Base-by-base conservation (phyloP, 2,888 invertebrate species). In the Monopis laevigella region DNA sequence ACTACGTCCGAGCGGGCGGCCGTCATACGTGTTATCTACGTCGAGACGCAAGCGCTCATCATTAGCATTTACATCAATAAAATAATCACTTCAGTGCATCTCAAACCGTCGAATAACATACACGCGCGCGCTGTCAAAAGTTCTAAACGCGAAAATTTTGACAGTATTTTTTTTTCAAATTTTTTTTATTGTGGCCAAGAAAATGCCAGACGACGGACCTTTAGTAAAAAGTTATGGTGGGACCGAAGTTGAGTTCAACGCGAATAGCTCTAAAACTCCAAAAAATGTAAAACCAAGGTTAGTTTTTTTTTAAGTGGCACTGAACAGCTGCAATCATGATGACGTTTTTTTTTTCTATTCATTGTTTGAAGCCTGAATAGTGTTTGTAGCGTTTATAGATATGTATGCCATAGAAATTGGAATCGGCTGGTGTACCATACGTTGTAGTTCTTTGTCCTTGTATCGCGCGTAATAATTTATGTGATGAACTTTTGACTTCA, bases 201-300 rank as follows among this genome's bases (percentile, higher is more conserved):
- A 55, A 46, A 72, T 78, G 73, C 73, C 77, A 46, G 78, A 78
- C 55, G 78, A 78, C 51, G 61, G 75, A 55, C 78, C 78, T 45
- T 53, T 80, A 49, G 78, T 80, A 41, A 62, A 64, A 35, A 75
- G 74, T 69, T 77, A 64, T 58, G 62, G 66, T 51, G 69, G 71
- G 48, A 69, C 59, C 58, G 78, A 77, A 54, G 56, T 74, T 44
- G 77, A 78, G 56, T 71, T 70, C 57, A 68, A 67, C 54, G 42
- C 46, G 19, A 74, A 73, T 51, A 75, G 74, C 49, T 62, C 62
- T 39, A 77, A 78, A 66, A 60, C 60, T 55, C 59, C 60, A 47
- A 74, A 63, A 55, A 57, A 62, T 42, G n/a, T n/a, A n/a, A 75
- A 74, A 59, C 74, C 75, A 59, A 78, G 77, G 77, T 78, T 55